Conservation (phyloP, 2,113 vertebrate genomes). For the Pseudois nayaur region DNA sequence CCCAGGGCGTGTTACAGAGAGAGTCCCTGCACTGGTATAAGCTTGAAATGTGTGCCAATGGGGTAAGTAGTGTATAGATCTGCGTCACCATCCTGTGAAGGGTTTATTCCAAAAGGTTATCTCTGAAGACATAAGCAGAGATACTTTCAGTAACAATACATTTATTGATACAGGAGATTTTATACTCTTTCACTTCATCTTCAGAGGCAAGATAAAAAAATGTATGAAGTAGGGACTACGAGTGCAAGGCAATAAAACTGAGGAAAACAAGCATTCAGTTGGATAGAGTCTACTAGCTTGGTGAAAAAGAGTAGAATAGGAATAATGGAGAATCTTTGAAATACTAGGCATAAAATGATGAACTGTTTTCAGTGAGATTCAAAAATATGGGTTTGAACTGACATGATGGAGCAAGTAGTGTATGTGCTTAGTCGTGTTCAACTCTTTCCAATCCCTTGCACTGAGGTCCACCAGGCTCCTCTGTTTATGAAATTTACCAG, state of each 20-base stretch:
- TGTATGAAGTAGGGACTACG: background rate
- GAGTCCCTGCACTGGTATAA: background rate
- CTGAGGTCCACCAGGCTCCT: background rate
- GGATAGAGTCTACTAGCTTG: background rate
- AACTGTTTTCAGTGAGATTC: background rate
- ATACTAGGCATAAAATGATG: background rate
- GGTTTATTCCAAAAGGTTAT: background rate
- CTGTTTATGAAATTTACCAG: background rate
- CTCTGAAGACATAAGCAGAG: background rate
- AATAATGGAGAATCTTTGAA: background rate
- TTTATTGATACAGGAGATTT: background rate
- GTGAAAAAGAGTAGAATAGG: background rate
- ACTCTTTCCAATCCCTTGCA: background rate
- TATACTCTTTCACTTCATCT: background rate
- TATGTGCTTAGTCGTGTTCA: background rate
- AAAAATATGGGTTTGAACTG: background rate
- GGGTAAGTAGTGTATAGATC: background rate
- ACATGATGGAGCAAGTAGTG: background rate
- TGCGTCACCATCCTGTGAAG: background rate
- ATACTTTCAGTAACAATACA: background rate
- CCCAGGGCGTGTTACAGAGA: background rate
- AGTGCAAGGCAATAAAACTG: background rate
- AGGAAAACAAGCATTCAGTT: background rate
- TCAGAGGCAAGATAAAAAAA: background rate
- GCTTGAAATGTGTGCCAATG: too few relatives aligned